A percentile compares a stretch with the other conserved stretches of the same genome.
Evolutionary conservation across 1,140 invertebrate species (phyloP).

Genomic region (Monochamus saltuarius): DNA sequence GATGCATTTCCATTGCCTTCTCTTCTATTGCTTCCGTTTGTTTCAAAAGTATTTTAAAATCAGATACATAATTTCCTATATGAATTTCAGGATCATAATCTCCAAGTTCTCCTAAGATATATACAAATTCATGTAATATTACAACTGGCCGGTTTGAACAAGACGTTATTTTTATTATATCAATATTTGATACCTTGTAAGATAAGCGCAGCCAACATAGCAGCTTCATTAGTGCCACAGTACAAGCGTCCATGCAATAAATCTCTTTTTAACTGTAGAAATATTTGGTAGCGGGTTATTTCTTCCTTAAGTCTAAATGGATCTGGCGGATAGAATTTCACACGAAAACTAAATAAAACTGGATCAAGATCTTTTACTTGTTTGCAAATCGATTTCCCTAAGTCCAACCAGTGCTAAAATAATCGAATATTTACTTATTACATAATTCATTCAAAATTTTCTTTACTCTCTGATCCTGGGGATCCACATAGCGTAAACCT

Average conservation of each 20-base stretch:
- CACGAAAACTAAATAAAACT: slow-evolving; percentile 87
- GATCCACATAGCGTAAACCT: slow-evolving; percentile 92
- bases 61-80: slow-evolving; percentile 84
- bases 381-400: slow-evolving; percentile 89
- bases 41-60: slow-evolving; percentile 88
- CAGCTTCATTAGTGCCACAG: slow-evolving; percentile 85
- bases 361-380: slow-evolving; percentile 92
- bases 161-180: too few species aligned
- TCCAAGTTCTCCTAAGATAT: slow-evolving; percentile 82
- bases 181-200: slow-evolving; percentile 73
- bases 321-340: slow-evolving; percentile 94
- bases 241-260: slow-evolving; percentile 91
- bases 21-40: slow-evolving; percentile 90
- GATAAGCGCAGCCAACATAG: slow-evolving; percentile 87
- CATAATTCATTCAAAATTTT: slow-evolving; percentile 2
- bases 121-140: slow-evolving; percentile 9
- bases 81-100: slow-evolving; percentile 91
- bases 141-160: not conserved
- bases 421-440: slow-evolving; percentile 29
- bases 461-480: slow-evolving; percentile 85
- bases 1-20: slow-evolving; percentile 85
- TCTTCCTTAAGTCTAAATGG: slow-evolving; percentile 82
- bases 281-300: slow-evolving; percentile 88
- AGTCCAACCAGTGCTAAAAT: slow-evolving; percentile 94
- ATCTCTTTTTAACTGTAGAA: slow-evolving; percentile 92